These are phyloP conservation scores for Meriones psammophilus DNA, from an alignment of 2,797 vertebrate species.

Conservation along the genomic window DNA sequence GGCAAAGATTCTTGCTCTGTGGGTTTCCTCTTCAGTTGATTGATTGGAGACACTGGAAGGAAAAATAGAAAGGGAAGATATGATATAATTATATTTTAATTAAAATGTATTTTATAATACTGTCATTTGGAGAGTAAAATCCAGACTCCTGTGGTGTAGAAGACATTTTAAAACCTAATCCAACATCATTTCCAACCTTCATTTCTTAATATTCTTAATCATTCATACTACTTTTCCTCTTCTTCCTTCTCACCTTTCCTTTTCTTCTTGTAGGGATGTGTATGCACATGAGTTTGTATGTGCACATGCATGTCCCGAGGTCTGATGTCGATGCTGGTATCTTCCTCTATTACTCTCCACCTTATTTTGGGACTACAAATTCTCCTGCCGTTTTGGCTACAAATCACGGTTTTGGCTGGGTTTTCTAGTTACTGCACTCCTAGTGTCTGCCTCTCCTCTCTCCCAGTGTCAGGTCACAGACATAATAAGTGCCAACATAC, in stretches of 20 bases:
- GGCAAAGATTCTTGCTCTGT: neutral
- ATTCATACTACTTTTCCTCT: no score
- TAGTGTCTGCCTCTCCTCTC: neutral
- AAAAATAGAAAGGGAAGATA: neutral
- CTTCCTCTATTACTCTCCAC: neutral
- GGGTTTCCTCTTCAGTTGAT: neutral
- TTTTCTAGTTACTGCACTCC: neutral
- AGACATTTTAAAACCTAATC: neutral
- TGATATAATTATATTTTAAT: neutral
- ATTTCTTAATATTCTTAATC: neutral
- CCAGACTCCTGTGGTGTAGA: neutral
- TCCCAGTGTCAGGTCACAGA: neutral
- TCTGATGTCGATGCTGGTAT: neutral
- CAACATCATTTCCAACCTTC: neutral
- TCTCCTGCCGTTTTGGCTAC: neutral
- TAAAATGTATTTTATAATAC: neutral
- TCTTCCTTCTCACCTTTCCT: neutral
- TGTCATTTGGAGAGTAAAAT: slow-evolving; percentile 11
- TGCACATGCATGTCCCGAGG: neutral
- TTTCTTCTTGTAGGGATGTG: neutral
- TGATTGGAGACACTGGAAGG: neutral
- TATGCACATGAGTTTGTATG: neutral
- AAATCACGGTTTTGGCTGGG: neutral
- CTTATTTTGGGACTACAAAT: neutral
- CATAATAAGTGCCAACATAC: neutral